Conservation (phyloP, 1,140 invertebrate genomes). For the Anagrus nilaparvatae region DNA sequence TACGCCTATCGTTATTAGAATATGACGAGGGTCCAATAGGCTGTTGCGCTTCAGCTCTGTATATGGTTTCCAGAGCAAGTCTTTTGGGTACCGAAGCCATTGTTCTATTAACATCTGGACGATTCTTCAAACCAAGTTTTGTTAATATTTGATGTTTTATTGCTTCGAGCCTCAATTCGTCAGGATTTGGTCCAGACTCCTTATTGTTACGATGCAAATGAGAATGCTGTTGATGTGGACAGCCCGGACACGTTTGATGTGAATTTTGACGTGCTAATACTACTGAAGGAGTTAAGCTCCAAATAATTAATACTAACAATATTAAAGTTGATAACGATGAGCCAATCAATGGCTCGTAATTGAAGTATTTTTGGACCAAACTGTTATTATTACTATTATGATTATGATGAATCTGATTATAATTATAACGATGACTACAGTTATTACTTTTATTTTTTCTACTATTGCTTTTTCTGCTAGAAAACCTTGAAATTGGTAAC, state of each 20-base stretch:
- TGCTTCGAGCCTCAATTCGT: conserved; percentile 57
- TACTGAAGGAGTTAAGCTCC: conserved; percentile 12
- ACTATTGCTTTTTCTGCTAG: too few species aligned
- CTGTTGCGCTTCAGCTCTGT: conserved; percentile 48
- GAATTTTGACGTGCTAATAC: conserved; percentile 23
- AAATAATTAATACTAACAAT: conserved; percentile 24
- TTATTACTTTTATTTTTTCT: conserved; percentile 2
- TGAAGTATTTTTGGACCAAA: too few species aligned
- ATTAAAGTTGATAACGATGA: conserved; percentile 20
- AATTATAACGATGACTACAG: conserved; percentile 3
- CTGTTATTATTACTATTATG: too few species aligned
- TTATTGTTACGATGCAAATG: conserved; percentile 22
- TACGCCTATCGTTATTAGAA: too few species aligned
- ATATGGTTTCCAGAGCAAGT: conserved; percentile 58
- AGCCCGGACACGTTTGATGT: conserved; percentile 36
- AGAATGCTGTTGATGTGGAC: conserved; percentile 33
- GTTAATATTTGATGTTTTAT: conserved; percentile 67
- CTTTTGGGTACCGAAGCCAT: conserved; percentile 49
- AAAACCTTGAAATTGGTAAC: too few species aligned
- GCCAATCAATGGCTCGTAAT: not conserved
- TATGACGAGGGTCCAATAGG: conserved; percentile 20
- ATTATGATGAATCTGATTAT: too few species aligned
- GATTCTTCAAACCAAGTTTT: conserved; percentile 56
- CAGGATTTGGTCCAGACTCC: conserved; percentile 31
- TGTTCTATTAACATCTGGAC: conserved; percentile 59